phyloP scores from a whole-genome alignment of 2,113 vertebrate species.

The Psammodynastes pulverulentus region DNA sequence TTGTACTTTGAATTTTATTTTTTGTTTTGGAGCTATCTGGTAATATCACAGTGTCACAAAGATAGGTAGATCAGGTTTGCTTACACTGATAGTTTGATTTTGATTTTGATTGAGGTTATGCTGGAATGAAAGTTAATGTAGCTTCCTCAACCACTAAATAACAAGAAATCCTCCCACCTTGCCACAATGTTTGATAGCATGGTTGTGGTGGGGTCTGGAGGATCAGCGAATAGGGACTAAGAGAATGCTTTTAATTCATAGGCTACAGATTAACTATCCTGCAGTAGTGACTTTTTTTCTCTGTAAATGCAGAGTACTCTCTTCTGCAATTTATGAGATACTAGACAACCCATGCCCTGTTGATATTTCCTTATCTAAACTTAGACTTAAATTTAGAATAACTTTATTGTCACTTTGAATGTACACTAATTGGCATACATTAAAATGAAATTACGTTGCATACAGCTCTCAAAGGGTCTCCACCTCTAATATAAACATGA shows the following conservation, averaged over 20 bases:
- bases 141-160: not conserved
- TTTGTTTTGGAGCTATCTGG: not conserved
- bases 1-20: not conserved
- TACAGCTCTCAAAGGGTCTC: too few species aligned
- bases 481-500: too few species aligned
- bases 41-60: not conserved
- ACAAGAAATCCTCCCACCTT: not conserved
- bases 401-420: too few species aligned
- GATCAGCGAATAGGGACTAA: not conserved
- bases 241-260: not conserved
- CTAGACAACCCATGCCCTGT: too few species aligned
- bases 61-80: not conserved
- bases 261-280: not conserved
- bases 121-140: not conserved
- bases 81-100: not conserved
- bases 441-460: too few species aligned
- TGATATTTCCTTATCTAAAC: too few species aligned
- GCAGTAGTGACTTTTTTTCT: not conserved
- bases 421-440: too few species aligned
- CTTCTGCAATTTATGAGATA: not conserved
- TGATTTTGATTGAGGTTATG: not conserved
- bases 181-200: not conserved
- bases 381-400: too few species aligned
- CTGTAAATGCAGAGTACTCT: not conserved
- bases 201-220: not conserved